Evolutionary conservation across 2,888 invertebrate species (phyloP).

Genomic region (Pardosa pseudoannulata): DNA sequence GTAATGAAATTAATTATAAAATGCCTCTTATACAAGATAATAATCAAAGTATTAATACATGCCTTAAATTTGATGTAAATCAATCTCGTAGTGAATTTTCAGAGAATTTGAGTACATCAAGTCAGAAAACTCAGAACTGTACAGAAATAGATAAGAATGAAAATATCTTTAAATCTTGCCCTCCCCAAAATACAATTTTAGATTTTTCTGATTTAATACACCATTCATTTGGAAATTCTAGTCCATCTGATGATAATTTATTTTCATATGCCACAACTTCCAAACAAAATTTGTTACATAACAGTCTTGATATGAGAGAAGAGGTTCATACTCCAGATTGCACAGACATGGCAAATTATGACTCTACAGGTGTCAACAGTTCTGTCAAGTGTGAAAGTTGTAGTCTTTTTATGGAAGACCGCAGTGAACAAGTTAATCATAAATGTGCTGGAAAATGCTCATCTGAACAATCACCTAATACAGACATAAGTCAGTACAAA

Average conservation of each 20-base stretch:
- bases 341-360: not conserved
- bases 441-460: not conserved
- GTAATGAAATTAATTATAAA: not conserved
- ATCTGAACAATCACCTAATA: not conserved
- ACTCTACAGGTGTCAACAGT: not conserved
- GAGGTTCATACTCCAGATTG: slow-evolving; percentile 6
- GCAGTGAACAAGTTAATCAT: slow-evolving; percentile 14
- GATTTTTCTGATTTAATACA: slow-evolving; percentile 54
- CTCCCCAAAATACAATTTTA: slow-evolving; percentile 36
- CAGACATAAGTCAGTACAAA: not conserved
- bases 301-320: not conserved
- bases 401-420: not conserved
- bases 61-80: slow-evolving; percentile 59
- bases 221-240: slow-evolving; percentile 35
- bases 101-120: slow-evolving; percentile 13
- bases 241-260: slow-evolving; percentile 37
- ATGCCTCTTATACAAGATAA: not conserved
- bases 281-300: not conserved
- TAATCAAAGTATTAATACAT: slow-evolving; percentile 32
- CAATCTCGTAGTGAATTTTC: slow-evolving; percentile 41
- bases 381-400: slow-evolving; percentile 26
- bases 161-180: slow-evolving; percentile 20
- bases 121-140: not conserved
- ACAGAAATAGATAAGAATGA: not conserved
- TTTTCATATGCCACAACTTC: not conserved